Evolutionary conservation across 2,888 invertebrate genomes (phyloP).

Genomic region (Muschampia plurimacula): DNA sequence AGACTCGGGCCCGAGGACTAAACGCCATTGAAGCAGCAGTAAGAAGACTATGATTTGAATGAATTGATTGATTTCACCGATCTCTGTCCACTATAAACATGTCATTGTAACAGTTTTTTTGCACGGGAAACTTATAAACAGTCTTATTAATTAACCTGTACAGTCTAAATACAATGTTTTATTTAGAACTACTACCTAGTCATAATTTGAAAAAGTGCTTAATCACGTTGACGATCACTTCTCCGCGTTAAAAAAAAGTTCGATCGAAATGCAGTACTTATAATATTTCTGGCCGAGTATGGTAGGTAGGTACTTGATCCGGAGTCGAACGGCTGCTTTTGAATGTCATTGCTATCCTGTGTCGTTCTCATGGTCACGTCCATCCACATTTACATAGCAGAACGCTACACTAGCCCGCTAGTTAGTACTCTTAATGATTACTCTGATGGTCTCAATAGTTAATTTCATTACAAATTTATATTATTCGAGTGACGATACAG

Average conservation of each 20-base stretch:
- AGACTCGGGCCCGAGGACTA: too few species aligned
- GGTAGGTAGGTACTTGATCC: not conserved
- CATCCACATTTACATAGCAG: not conserved
- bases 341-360: slow-evolving; percentile 32
- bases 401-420: not conserved
- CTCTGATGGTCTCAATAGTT: too few species aligned
- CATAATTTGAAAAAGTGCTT: slow-evolving; percentile 25
- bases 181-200: slow-evolving; percentile 1
- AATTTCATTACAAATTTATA: too few species aligned
- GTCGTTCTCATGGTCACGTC: not conserved
- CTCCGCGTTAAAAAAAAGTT: slow-evolving; percentile 6
- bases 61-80: too few species aligned
- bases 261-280: slow-evolving; percentile 20
- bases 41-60: too few species aligned
- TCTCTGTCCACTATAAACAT: too few species aligned
- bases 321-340: slow-evolving; percentile 12
- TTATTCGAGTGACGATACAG: too few species aligned
- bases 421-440: too few species aligned
- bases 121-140: not conserved
- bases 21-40: too few species aligned
- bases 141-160: not conserved
- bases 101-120: too few species aligned
- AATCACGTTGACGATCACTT: slow-evolving; percentile 29
- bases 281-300: not conserved
- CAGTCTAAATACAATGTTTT: not conserved